These are phyloP conservation scores for Dugesia japonica DNA, from an alignment of 2,888 invertebrate species.

Conservation along the genomic window DNA sequence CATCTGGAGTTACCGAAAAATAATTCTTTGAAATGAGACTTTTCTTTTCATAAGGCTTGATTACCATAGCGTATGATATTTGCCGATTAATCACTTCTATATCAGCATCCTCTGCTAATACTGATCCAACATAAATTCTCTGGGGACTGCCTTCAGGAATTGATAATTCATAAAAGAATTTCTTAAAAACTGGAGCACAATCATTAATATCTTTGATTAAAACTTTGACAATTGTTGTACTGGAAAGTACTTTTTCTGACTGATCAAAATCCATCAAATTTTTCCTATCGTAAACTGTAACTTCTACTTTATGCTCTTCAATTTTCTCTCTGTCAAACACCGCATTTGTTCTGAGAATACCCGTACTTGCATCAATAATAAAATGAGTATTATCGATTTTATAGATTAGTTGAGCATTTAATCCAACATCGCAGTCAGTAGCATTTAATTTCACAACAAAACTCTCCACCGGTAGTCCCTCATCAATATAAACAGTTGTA, in stretches of 20 bases:
- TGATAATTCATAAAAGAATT: conserved; percentile 22
- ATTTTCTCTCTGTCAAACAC: conserved; percentile 29
- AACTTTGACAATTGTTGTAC: conserved; percentile 22
- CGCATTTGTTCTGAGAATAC: background rate
- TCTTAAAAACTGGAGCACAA: conserved; percentile 26
- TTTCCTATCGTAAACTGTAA: background rate
- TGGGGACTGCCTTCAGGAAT: conserved; percentile 23
- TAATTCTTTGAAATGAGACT: conserved; percentile 21
- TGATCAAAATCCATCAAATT: background rate
- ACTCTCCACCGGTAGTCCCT: conserved; percentile 15
- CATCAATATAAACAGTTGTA: background rate
- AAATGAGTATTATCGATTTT: conserved; percentile 21
- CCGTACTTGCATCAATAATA: conserved; percentile 22
- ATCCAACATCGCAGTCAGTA: conserved; percentile 23
- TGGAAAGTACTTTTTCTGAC: background rate
- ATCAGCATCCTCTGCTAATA: conserved; percentile 29
- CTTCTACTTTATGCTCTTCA: conserved; percentile 12
- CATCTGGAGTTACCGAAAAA: conserved; percentile 20
- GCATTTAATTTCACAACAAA: conserved; percentile 11
- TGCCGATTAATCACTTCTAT: conserved; percentile 23
- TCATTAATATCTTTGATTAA: conserved; percentile 33
- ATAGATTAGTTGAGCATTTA: conserved; percentile 20
- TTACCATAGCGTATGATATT: conserved; percentile 14
- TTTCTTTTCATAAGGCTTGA: conserved; percentile 7
- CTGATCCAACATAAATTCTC: conserved; percentile 26